Base-by-base conservation (phyloP, 2,113 vertebrate species). In the Gymnogyps californianus region DNA sequence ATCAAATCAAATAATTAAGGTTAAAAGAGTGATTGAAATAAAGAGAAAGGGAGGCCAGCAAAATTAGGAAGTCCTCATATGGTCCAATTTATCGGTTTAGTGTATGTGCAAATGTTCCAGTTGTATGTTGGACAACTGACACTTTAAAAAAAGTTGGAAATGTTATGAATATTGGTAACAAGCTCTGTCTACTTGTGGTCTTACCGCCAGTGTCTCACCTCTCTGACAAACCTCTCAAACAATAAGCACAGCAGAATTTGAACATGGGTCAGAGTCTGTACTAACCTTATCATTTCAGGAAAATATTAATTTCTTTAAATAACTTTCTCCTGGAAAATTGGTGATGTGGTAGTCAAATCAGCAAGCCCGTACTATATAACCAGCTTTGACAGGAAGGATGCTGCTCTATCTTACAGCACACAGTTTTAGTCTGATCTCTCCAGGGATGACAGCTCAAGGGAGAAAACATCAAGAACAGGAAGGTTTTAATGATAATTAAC, bases 31-130 rank as follows among this genome's bases (percentile, higher is more conserved):
- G 16, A 83, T 29, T 80, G 71, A 80, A 76, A 90, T 13, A 32
- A 46, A 21, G 4, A 52, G 2, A 24, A 31, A 38, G 1, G 5
- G 8, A 1, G 1, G 4, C 0, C 36, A 70, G 11, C 8, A 90
- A 70, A 92, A 91, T 52, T 54, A 81, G 57, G 10, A 54, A 49
- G 3, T 51, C 13, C 6, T 62, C 10, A 34, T 44, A 31, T 1
- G 16, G 28, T 22, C 17, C 16, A 31, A 52, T 42, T 32, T 59
- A 52, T 16, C 70, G 6, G 11, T 59, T 59, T 40, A 51, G 13
- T 4, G 28, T 49, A 52, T 3, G 4, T 1, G 6, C 16, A 19
- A 42, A 32, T 25, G 36, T 26, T 75, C 8, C 13, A 44, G 9
- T 40, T 92, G 7, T 72, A 61, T 17, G 36, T 11, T 72, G 44